Percentiles rank a stretch among this genome's conserved stretches.
These are phyloP conservation scores for Hyposmocoma kahamanoa DNA, from an alignment of 1,140 invertebrate genomes.

Conservation along the genomic window DNA sequence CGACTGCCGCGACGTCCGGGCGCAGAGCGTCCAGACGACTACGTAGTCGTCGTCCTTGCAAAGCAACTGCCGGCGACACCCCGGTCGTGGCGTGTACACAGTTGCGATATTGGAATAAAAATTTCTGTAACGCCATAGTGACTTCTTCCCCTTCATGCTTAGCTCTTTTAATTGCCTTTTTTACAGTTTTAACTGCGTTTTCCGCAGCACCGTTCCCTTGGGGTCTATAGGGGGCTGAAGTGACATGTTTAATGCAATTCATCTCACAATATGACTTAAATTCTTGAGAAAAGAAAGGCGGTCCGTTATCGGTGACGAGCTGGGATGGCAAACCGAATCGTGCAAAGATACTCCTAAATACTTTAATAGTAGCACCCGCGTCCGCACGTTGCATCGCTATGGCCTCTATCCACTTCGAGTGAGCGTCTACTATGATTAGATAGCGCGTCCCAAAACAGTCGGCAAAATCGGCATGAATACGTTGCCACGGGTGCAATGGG, in stretches of 20 bases:
- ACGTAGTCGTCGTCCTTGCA: constrained; percentile 23
- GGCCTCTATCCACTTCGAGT: constrained; percentile 7
- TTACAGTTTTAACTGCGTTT: constrained; percentile 31
- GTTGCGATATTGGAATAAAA: constrained; percentile 29
- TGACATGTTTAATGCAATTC: constrained; percentile 22
- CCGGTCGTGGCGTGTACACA: constrained; percentile 20
- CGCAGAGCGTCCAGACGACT: constrained; percentile 16
- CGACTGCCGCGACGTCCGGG: constrained; percentile 1
- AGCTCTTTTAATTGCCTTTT: too few relatives aligned
- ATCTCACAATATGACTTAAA: constrained; percentile 19
- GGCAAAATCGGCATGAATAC: constrained; percentile 15
- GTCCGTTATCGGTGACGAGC: constrained; percentile 25
- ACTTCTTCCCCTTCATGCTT: too few relatives aligned
- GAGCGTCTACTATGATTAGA: constrained; percentile 5
- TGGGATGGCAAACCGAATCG: constrained; percentile 20
- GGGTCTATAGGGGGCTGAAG: constrained; percentile 26
- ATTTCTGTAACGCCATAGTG: too few relatives aligned
- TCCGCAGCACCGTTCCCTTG: constrained; percentile 30
- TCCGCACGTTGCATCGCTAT: background rate
- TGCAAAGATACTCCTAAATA: background rate
- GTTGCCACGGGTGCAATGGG: constrained; percentile 10
- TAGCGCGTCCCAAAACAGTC: constrained; percentile 1
- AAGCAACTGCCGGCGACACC: constrained; percentile 14
- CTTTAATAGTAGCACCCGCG: background rate
- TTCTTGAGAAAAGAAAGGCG: constrained; percentile 15